Evolutionary conservation across 2,113 vertebrate species (phyloP), one percentile per base, ranked within the genome.

Genomic region (Galeopterus variegatus): DNA sequence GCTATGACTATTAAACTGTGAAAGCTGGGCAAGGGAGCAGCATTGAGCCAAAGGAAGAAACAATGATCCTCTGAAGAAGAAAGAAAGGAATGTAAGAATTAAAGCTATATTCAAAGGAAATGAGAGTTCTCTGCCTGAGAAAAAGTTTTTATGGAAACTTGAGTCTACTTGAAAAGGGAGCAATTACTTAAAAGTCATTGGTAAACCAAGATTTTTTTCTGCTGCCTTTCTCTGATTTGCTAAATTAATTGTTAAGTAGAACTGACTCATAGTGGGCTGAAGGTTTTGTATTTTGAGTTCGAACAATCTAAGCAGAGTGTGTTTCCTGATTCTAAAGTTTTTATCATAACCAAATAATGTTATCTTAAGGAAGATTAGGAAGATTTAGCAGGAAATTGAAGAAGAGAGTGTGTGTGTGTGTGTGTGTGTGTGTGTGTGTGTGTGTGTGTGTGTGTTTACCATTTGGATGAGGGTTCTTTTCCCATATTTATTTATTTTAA

Each of bases 181-280:
- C 72, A 94, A 26, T 95, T 96, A 70, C 82, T 93, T 93, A 90
- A 94, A 97, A 81, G 58, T 84, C 93, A 67, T 91, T 83, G 75
- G 79, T 26, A 70, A 93, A 77, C 23, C 24, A 52, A 52, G n/a
- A 15, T 48, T 72, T 70, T 69, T 54, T 70, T 62, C 84, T 77
- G 28, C 48, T 87, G 48, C 88, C 50, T 80, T 56, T 18, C 79
- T 65, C 24, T 95, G 0, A 70, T 95, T 96, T 93, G 75, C 54
- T 94, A 76, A 84, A 26, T 87, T 92, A 95, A 95, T 76, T 84
- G 13, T 81, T 41, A 69, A 92, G 17, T 41, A 96, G 80, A 92
- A 81, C 31, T 83, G 52, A 81, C 19, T 79, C 1, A 0, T 83
- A 79, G 33, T 13, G 10, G 15, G 26, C 13, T 41, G 56, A 41